A percentile compares a stretch with the other conserved stretches of the same genome.
Conservation (phyloP, 2,113 vertebrate species). For the Pundamilia nyererei region DNA sequence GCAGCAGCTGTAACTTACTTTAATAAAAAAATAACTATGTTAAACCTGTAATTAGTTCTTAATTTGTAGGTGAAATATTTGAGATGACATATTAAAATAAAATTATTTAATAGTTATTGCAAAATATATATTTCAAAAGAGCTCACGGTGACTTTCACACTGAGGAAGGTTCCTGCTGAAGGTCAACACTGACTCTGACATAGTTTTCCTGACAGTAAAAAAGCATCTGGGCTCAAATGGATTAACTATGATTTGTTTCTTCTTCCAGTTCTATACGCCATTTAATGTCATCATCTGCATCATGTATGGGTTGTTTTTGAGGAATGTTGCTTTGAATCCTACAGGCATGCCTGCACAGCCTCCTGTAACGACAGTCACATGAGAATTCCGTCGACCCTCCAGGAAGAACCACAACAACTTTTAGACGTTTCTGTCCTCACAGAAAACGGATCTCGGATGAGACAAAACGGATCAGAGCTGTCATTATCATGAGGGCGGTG, state of each 20-base stretch:
- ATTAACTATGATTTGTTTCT: background rate
- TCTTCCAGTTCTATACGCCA: background rate
- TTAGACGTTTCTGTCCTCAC: background rate
- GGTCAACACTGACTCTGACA: background rate
- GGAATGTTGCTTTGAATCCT: fast-evolving
- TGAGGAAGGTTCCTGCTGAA: background rate
- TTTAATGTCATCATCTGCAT: background rate
- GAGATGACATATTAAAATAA: background rate
- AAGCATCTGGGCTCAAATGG: background rate
- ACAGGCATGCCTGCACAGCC: background rate
- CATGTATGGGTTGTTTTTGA: background rate
- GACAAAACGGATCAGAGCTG: background rate
- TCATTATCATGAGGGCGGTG: background rate
- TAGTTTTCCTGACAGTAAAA: background rate
- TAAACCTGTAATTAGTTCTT: background rate
- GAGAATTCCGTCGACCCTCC: background rate
- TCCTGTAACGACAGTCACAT: background rate
- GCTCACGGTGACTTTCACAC: background rate
- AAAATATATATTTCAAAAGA: background rate
- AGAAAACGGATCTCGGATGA: background rate
- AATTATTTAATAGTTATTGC: background rate
- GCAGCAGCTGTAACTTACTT: background rate
- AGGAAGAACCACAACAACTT: background rate
- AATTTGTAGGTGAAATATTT: background rate
- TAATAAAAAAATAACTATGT: background rate